Evolutionary conservation across 2,113 vertebrate species (phyloP).

Genomic region (Trogon surrucura): DNA sequence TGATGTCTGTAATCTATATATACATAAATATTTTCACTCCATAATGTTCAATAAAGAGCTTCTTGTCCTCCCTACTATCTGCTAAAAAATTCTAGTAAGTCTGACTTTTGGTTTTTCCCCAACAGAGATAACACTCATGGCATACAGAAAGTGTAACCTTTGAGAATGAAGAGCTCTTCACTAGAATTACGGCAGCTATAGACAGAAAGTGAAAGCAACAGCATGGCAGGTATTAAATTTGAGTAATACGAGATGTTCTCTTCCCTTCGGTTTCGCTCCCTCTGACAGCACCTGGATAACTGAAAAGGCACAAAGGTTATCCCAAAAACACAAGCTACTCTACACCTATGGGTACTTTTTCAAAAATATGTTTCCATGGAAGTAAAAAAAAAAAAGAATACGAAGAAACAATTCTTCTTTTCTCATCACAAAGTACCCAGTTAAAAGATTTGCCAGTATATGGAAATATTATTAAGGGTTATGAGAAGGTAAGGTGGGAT

Average conservation of each 20-base stretch:
- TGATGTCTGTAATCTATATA: background rate
- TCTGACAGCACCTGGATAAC: background rate
- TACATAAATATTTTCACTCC: background rate
- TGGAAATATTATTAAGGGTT: background rate
- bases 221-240: constrained; percentile 6
- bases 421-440: background rate
- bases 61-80: background rate
- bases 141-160: constrained; percentile 33
- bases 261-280: constrained; percentile 46
- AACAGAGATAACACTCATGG: background rate
- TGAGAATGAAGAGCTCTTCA: background rate
- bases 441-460: background rate
- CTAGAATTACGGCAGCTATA: constrained; percentile 5
- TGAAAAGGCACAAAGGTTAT: background rate
- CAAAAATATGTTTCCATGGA: background rate
- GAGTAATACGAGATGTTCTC: constrained; percentile 3
- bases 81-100: background rate
- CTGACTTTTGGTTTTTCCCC: background rate
- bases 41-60: background rate
- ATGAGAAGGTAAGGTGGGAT: background rate
- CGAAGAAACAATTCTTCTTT: background rate
- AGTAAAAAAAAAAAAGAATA: background rate
- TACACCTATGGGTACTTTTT: background rate
- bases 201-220: constrained; percentile 66
- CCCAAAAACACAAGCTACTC: background rate